A percentile compares a stretch with the other conserved stretches of the same genome.
Evolutionary conservation across 2,888 invertebrate genomes (phyloP).

Genomic region (Synanthedon vespiformis): DNA sequence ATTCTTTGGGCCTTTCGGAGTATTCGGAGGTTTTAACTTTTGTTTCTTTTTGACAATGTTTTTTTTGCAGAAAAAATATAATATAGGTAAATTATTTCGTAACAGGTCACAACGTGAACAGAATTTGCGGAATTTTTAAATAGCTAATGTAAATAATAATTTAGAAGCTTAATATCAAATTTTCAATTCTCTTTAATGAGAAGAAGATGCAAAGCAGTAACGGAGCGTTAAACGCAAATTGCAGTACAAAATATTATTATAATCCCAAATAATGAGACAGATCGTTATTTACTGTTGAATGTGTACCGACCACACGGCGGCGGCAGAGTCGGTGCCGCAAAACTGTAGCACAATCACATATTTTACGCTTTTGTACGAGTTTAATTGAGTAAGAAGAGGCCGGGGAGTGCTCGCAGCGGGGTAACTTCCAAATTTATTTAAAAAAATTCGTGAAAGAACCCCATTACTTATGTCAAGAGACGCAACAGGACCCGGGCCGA

Average conservation of each 20-base stretch:
- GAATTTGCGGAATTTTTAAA: too few species aligned
- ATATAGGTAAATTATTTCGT: too few species aligned
- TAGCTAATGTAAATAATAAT: too few species aligned
- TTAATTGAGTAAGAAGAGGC: conserved; percentile 65
- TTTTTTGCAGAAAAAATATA: too few species aligned
- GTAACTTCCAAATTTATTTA: conserved; percentile 61
- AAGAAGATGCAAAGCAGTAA: too few species aligned
- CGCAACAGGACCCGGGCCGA: conserved; percentile 36
- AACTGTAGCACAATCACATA: conserved; percentile 65
- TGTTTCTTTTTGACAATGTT: too few species aligned
- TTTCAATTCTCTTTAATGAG: too few species aligned
- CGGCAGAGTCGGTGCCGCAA: conserved; percentile 29
- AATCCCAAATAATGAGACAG: conserved; percentile 59
- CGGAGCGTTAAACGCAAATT: conserved; percentile 28
- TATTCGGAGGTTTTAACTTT: background rate
- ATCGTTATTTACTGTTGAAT: conserved; percentile 52
- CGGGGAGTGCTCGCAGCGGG: conserved; percentile 52
- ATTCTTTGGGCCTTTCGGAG: background rate
- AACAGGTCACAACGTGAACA: too few species aligned
- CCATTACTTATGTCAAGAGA: conserved; percentile 58
- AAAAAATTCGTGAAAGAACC: conserved; percentile 48
- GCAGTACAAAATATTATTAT: conserved; percentile 54
- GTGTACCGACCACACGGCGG: conserved; percentile 29
- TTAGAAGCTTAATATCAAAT: too few species aligned
- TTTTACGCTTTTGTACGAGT: conserved; percentile 61